These are phyloP conservation scores for Hyaena hyaena DNA, from an alignment of 2,113 vertebrate species.

Conservation along the genomic window DNA sequence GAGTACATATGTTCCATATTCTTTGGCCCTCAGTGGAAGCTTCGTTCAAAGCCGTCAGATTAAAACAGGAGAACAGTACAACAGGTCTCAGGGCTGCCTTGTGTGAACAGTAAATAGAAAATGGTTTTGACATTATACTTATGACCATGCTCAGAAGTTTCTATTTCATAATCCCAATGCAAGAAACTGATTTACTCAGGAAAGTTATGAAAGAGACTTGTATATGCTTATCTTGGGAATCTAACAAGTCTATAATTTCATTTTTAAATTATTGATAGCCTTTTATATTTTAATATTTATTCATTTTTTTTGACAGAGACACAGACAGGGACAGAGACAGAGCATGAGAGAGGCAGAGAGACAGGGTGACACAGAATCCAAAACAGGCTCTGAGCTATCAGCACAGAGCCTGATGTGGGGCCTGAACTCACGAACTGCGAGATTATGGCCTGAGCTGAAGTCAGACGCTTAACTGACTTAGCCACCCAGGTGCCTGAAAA, in stretches of 20 bases:
- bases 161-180: background rate
- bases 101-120: background rate
- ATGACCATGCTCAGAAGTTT: background rate
- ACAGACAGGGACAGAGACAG: too few species aligned
- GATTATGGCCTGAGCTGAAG: too few species aligned
- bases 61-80: background rate
- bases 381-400: too few species aligned
- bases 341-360: too few species aligned
- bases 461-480: too few species aligned
- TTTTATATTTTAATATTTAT: background rate
- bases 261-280: slow-evolving; percentile 22
- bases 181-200: slow-evolving; percentile 16
- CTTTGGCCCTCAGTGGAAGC: background rate
- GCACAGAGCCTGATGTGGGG: too few species aligned
- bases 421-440: too few species aligned
- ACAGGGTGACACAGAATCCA: too few species aligned
- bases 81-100: background rate
- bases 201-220: background rate
- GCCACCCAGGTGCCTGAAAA: background rate
- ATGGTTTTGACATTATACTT: background rate
- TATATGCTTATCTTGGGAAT: background rate
- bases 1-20: background rate
- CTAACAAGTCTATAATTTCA: background rate
- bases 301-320: too few species aligned
- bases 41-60: background rate